A percentile compares a stretch with the other conserved stretches of the same genome.
Conservation (phyloP, 2,113 vertebrate species). For the Osmerus mordax region DNA sequence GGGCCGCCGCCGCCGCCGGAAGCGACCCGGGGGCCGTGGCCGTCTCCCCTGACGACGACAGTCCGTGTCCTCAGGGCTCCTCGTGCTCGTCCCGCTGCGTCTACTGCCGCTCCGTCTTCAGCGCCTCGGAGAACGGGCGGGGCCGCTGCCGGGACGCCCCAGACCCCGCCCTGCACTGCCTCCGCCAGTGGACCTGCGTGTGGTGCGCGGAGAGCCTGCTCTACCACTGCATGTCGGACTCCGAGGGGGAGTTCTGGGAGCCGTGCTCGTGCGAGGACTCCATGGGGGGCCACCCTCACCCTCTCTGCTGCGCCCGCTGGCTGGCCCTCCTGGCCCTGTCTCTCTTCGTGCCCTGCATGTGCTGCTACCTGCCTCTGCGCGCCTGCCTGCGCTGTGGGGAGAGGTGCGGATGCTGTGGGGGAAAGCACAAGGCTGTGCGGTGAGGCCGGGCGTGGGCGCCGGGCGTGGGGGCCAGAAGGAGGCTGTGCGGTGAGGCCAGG, state of each 20-base stretch:
- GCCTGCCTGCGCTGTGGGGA: slow-evolving; percentile 90
- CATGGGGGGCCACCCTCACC: slow-evolving; percentile 73
- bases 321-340: slow-evolving; percentile 83
- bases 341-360: slow-evolving; percentile 90
- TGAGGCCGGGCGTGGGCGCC: slow-evolving; percentile 65
- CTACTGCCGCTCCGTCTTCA: slow-evolving; percentile 89
- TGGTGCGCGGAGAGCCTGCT: slow-evolving; percentile 93
- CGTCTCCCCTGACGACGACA: slow-evolving; percentile 74
- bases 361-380: slow-evolving; percentile 89
- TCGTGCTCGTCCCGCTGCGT: slow-evolving; percentile 82
- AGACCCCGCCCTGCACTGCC: slow-evolving; percentile 82
- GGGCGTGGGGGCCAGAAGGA: background rate
- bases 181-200: slow-evolving; percentile 88
- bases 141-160: slow-evolving; percentile 88
- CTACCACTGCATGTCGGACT: slow-evolving; percentile 95
- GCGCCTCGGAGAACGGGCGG: slow-evolving; percentile 81
- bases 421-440: slow-evolving; percentile 88
- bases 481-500: slow-evolving; percentile 77
- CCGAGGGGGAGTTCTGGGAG: slow-evolving; percentile 93
- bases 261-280: slow-evolving; percentile 89
- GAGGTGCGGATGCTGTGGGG: slow-evolving; percentile 86
- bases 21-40: slow-evolving; percentile 21
- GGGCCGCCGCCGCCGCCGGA: slow-evolving; percentile 42
- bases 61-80: slow-evolving; percentile 72
- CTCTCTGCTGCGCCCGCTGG: slow-evolving; percentile 88